Evolutionary conservation across 2,888 invertebrate genomes (phyloP), one percentile per base, ranked within the genome.

Genomic region (Amphipoea lucens): DNA sequence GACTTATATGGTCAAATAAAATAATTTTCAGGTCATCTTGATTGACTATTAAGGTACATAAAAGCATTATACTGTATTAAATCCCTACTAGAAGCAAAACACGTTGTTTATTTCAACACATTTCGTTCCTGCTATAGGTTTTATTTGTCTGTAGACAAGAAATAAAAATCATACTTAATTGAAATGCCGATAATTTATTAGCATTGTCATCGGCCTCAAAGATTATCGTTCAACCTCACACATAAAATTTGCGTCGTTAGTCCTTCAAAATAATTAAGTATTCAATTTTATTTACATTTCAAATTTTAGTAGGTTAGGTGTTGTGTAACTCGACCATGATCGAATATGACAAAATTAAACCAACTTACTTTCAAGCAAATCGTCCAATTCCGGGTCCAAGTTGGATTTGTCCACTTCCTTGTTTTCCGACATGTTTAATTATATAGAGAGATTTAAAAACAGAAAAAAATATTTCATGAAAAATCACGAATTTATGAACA

Each of bases 341-440:
- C 65, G 75, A 66, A 80, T 73, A 79, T 82, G 79, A 80, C 42
- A 77, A 87, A 86, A 83, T 81, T 77, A 82, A 81, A 62, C 81
- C n/a, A 42, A 97, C 97, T 97, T 95, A 98, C 98, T 98, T 94
- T 98, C 98, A 87, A 98, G 95, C 89, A 98, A 96, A 87, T 98
- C 98, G 79, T 98, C 97, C 86, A 98, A 95, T 93, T 98, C 98
- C 60, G 98, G 97, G 90, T 98, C 98, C 51, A 95, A 95, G 12
- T 95, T 94, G 48, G 95, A 94, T 88, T 94, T 93, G 0, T 92
- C 84, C 36, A 93, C 89, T 87, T 96, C 94, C 82, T 96, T 96
- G 86, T 94, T 95, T 76, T 96, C 96, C 66, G 96, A 94, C 96
- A 96, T 96, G 86, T 80, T 94, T 90, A 86, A 77, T 84, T 84